Evolutionary conservation across 2,888 invertebrate genomes (phyloP).

Genomic region (Pollenia griseotomentosa): DNA sequence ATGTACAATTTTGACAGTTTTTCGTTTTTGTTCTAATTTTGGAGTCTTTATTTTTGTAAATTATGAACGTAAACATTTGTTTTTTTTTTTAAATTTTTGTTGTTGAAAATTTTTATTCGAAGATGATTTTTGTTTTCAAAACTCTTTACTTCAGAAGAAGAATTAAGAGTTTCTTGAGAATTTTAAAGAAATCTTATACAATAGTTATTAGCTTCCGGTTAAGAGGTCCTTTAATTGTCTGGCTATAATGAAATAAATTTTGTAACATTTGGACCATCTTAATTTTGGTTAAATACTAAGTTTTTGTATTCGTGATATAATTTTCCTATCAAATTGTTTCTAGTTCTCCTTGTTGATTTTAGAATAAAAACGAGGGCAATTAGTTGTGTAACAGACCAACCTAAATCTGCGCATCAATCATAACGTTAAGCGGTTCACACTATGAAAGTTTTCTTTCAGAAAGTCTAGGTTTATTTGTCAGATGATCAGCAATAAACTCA

Average conservation of each 20-base stretch:
- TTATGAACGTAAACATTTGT: conserved; percentile 47
- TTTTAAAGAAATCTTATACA: conserved; percentile 16
- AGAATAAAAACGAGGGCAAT: too few species aligned
- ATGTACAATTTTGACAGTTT: conserved; percentile 49
- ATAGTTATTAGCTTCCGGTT: conserved; percentile 30
- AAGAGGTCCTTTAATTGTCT: background rate
- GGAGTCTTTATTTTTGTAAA: conserved; percentile 33
- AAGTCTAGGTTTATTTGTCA: too few species aligned
- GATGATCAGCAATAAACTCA: too few species aligned
- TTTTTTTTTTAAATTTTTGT: background rate
- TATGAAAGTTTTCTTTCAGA: too few species aligned
- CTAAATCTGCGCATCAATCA: too few species aligned
- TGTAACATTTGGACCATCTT: background rate
- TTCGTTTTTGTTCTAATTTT: background rate
- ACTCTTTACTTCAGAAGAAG: background rate
- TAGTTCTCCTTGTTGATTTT: too few species aligned
- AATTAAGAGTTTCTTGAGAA: conserved; percentile 15
- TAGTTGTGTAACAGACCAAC: too few species aligned
- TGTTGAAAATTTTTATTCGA: background rate
- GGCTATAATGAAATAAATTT: background rate
- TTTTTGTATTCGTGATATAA: too few species aligned
- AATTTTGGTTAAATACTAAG: background rate
- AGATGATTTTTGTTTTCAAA: background rate
- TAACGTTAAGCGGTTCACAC: too few species aligned
- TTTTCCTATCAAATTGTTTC: too few species aligned